A percentile compares a stretch with the other conserved stretches of the same genome.
These are phyloP conservation scores for Monomorium pharaonis DNA, from an alignment of 1,140 invertebrate genomes.

Conservation along the genomic window DNA sequence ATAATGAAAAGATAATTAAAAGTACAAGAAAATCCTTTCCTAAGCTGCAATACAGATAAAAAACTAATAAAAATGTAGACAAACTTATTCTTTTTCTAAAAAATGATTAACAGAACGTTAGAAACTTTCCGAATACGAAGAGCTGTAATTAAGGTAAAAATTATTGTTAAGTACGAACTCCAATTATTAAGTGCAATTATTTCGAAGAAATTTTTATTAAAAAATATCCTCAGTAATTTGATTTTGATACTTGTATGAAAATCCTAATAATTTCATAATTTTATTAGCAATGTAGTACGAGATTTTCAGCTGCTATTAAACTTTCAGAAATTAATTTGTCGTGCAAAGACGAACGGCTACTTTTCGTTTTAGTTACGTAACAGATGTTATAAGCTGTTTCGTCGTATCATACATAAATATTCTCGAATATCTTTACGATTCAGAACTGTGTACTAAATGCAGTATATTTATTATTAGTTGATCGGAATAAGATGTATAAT, in stretches of 20 bases:
- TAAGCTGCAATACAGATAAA: neutral
- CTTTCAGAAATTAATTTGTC: slow-evolving; percentile 6
- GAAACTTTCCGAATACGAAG: neutral
- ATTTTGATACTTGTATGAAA: neutral
- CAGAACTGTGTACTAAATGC: neutral
- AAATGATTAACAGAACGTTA: slow-evolving; percentile 11
- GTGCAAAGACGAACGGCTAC: neutral
- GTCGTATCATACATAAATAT: neutral
- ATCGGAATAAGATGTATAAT: slow-evolving; percentile 17
- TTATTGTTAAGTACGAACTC: neutral
- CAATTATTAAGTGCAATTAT: neutral
- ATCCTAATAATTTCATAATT: neutral
- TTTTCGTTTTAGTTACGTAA: slow-evolving; percentile 17
- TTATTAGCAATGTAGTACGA: neutral
- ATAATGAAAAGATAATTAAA: neutral
- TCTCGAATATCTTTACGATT: neutral
- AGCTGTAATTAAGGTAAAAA: neutral
- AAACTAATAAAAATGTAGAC: slow-evolving; percentile 11
- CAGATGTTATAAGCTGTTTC: neutral
- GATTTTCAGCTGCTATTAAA: neutral
- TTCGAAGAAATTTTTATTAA: neutral
- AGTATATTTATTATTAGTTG: neutral
- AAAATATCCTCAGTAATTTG: neutral
- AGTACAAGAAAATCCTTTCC: neutral
- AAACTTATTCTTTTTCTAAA: neutral